Percentiles rank a stretch among this genome's conserved stretches.
phyloP scores from a whole-genome alignment of 2,888 invertebrate species.

The Pseudococcus viburni region DNA sequence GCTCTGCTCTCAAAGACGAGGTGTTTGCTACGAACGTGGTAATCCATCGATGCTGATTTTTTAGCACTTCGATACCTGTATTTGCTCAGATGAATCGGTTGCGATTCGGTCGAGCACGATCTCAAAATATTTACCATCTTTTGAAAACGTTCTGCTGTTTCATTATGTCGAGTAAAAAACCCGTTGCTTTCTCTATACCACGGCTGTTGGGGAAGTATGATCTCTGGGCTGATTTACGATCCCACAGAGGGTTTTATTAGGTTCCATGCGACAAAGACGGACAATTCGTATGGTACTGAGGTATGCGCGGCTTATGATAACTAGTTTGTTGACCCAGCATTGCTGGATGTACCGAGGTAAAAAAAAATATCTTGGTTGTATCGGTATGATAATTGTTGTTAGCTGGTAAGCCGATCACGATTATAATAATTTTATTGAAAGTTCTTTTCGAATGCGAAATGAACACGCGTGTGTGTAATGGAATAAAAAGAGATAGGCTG shows the following conservation, averaged over 20 bases:
- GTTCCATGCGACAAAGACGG: conserved; percentile 33
- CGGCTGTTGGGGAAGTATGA: not conserved
- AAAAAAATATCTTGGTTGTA: conserved; percentile 23
- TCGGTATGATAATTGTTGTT: conserved; percentile 49
- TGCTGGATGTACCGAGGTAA: not conserved
- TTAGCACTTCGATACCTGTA: too few species aligned
- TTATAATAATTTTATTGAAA: conserved; percentile 61
- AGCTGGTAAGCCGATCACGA: conserved; percentile 60
- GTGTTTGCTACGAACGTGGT: too few species aligned
- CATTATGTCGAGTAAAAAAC: too few species aligned
- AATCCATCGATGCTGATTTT: too few species aligned
- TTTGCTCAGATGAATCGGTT: too few species aligned
- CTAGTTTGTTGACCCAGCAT: conserved; percentile 60
- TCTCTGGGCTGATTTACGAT: conserved; percentile 32
- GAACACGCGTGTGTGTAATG: conserved; percentile 11
- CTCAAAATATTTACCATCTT: too few species aligned
- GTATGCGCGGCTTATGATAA: conserved; percentile 52
- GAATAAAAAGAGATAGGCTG: not conserved
- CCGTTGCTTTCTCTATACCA: too few species aligned
- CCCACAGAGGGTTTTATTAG: not conserved
- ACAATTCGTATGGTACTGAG: not conserved
- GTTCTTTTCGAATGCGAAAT: conserved; percentile 60
- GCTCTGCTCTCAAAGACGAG: too few species aligned
- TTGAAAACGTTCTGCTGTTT: too few species aligned
- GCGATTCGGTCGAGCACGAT: too few species aligned